These are phyloP conservation scores for Pseudanteris insignis DNA, from an alignment of 2,888 invertebrate genomes.

Conservation along the genomic window DNA sequence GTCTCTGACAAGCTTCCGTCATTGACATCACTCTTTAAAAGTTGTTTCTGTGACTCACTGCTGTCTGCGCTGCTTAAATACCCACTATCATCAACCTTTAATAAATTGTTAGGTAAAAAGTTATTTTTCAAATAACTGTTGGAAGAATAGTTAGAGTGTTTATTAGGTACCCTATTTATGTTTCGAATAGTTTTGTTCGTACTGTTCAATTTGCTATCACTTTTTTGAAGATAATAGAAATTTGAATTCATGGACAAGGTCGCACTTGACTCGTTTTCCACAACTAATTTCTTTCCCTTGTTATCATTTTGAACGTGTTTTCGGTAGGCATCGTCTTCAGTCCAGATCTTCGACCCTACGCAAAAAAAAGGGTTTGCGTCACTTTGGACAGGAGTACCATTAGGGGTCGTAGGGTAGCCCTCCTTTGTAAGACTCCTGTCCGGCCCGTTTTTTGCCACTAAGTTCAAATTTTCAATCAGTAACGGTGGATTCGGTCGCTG, in stretches of 20 bases:
- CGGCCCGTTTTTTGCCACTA: constrained; percentile 74
- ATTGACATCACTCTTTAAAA: constrained; percentile 57
- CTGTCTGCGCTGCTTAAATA: constrained; percentile 87
- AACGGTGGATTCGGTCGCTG: constrained; percentile 29
- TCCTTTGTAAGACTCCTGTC: constrained; percentile 70
- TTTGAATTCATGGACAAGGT: constrained; percentile 12
- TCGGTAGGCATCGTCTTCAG: constrained; percentile 11
- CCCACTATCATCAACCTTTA: constrained; percentile 74
- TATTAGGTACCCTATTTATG: not conserved
- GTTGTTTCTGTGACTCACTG: constrained; percentile 61
- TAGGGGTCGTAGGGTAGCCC: constrained; percentile 64
- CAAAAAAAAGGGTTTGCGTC: constrained; percentile 41
- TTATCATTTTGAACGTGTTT: constrained; percentile 13
- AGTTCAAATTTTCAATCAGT: constrained; percentile 18
- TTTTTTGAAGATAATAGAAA: constrained; percentile 15
- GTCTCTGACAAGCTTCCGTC: constrained; percentile 75
- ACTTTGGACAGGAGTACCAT: constrained; percentile 62
- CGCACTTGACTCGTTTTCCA: too few relatives aligned
- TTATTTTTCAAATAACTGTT: constrained; percentile 12
- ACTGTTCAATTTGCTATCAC: constrained; percentile 1
- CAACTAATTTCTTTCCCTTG: too few relatives aligned
- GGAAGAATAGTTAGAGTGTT: not conserved
- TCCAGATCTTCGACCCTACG: constrained; percentile 52
- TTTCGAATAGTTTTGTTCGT: constrained; percentile 9
- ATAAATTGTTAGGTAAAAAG: constrained; percentile 1